Evolutionary conservation across 2,113 vertebrate genomes (phyloP), one percentile per base, ranked within the genome.

Genomic region (Emydura subglobosa): DNA sequence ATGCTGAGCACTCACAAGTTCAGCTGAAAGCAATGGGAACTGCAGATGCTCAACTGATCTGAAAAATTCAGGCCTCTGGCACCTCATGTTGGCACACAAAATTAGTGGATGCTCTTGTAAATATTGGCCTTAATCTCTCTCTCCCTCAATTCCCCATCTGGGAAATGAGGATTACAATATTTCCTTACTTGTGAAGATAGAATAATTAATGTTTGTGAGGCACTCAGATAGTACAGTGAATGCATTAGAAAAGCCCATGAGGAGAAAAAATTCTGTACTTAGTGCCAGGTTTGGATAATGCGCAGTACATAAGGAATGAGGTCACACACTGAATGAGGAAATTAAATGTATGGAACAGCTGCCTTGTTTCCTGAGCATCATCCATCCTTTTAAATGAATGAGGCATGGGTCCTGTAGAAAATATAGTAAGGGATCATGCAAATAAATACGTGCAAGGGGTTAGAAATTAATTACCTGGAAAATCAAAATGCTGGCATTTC

Each of bases 141-240:
- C 88, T 96, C 91, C 96, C 92, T 97, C 95, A 97, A 95, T 97
- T 95, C 97, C 85, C 94, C 95, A 94, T 93, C 95, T 95, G 95
- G 93, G 88, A 94, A 95, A 86, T 49, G 65, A 72, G n/a, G n/a
- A 22, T 72, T 21, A 72, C 65, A 39, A 39, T 72, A 72, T 72
- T 72, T 72, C 65, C 65, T 72, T 39, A 39, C 5, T 39, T 72
- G 17, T 72, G 19, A 39, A 39, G n/a, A 72, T 22, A 72, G 19
- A n/a, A 9, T 68, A 68, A 61, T 61, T 61, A 47, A 53, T 53
- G n/a, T 39, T 39, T 72, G n/a, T 8, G 19, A n/a, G n/a, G 65
- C 9, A n/a, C 34, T n/a, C 65, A 94, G 92, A 94, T 85, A 94
- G 90, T 90, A 95, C 34, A 68, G 34, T 68, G 34, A n/a, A n/a